These are phyloP conservation scores for Penaeus indicus DNA, from an alignment of 1,140 invertebrate genomes.

Conservation along the genomic window DNA sequence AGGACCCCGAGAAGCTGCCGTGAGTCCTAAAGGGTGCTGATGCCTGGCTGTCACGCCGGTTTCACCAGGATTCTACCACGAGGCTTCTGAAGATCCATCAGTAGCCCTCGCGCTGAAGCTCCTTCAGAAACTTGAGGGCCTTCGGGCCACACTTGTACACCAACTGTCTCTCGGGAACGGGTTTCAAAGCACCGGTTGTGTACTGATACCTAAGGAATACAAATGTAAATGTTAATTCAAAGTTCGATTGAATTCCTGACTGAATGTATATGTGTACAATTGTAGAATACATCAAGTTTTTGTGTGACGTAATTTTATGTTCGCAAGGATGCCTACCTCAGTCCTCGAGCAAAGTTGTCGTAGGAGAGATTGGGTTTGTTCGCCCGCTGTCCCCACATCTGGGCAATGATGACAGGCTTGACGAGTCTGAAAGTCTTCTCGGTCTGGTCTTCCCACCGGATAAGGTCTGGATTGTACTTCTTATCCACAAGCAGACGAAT, in stretches of 20 bases:
- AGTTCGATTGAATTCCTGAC: neutral
- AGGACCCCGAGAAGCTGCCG: too few relatives aligned
- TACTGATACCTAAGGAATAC: conserved; percentile 82
- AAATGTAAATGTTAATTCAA: conserved; percentile 2
- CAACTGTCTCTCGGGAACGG: conserved; percentile 83
- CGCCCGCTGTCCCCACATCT: conserved; percentile 23
- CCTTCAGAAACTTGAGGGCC: conserved; percentile 69
- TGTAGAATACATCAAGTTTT: neutral
- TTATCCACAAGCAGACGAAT: conserved; percentile 19
- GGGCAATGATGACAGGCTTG: neutral
- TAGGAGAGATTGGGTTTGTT: conserved; percentile 93
- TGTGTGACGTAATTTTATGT: neutral
- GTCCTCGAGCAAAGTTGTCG: conserved; percentile 91
- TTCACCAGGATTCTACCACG: too few relatives aligned
- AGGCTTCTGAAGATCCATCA: neutral
- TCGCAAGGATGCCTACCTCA: conserved; percentile 77
- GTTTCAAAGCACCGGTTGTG: conserved; percentile 82
- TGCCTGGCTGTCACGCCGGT: too few relatives aligned
- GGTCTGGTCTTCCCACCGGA: conserved; percentile 30
- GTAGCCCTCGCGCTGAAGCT: neutral
- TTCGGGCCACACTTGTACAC: conserved; percentile 90
- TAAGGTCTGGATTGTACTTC: conserved; percentile 19
- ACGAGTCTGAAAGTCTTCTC: conserved; percentile 22
- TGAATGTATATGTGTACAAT: neutral
- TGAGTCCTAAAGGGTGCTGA: too few relatives aligned